Conservation (phyloP, 2,113 vertebrate genomes). For the Brienomyrus brachyistius region DNA sequence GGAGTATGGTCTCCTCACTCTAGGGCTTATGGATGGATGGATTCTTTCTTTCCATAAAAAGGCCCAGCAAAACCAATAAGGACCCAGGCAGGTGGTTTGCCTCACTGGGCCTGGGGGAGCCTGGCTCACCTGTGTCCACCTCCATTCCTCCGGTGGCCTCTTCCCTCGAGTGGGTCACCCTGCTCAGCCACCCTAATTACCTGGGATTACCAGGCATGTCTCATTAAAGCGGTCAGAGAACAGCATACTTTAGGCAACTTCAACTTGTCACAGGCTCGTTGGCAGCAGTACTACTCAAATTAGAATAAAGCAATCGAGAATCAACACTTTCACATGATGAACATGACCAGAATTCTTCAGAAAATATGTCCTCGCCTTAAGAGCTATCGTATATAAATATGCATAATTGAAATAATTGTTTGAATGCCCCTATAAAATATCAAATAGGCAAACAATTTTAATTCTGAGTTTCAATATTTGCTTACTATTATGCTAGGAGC, state of each 20-base stretch:
- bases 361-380: neutral
- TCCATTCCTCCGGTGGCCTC: neutral
- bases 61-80: conserved; percentile 50
- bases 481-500: neutral
- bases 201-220: conserved; percentile 65
- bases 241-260: conserved; percentile 43
- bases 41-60: conserved; percentile 54
- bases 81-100: conserved; percentile 27
- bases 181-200: conserved; percentile 64
- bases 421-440: neutral
- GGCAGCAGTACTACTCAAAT: neutral
- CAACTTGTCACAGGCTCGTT: neutral
- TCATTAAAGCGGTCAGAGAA: conserved; percentile 69
- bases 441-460: neutral
- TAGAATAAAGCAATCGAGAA: neutral
- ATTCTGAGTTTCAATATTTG: neutral
- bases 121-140: neutral
- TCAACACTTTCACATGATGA: neutral
- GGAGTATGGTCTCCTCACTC: conserved; percentile 49
- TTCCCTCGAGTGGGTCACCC: conserved; percentile 58
- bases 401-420: neutral
- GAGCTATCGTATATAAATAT: neutral
- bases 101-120: neutral
- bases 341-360: neutral
- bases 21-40: conserved; percentile 58